Conservation (phyloP, 1,140 invertebrate species). For the Ephestia elutella region DNA sequence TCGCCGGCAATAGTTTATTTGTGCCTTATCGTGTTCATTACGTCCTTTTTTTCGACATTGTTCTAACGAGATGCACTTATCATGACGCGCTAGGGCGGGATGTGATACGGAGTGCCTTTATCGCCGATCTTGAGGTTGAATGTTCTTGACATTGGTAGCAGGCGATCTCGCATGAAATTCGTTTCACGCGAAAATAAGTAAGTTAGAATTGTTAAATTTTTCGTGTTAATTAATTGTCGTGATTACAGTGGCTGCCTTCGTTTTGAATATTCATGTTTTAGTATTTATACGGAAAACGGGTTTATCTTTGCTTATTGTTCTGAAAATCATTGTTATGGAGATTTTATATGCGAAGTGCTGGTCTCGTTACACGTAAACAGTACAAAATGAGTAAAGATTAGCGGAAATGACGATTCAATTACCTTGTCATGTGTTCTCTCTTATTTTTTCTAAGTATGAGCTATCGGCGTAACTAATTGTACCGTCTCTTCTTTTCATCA, state of each 20-base stretch:
- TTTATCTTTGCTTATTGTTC: slow-evolving; percentile 59
- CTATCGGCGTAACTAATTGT: slow-evolving; percentile 21
- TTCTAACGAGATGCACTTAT: slow-evolving; percentile 32
- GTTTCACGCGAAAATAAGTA: slow-evolving; percentile 15
- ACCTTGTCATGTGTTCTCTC: slow-evolving; percentile 30
- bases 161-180: slow-evolving; percentile 27
- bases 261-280: slow-evolving; percentile 50
- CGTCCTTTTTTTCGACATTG: slow-evolving; percentile 22
- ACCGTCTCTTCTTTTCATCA: background rate
- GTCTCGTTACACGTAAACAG: slow-evolving; percentile 34
- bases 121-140: slow-evolving; percentile 21
- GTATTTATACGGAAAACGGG: slow-evolving; percentile 47
- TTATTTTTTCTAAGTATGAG: slow-evolving; percentile 25
- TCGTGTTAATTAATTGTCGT: slow-evolving; percentile 8
- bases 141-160: slow-evolving; percentile 49
- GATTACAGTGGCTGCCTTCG: slow-evolving; percentile 41
- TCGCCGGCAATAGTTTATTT: slow-evolving; percentile 28
- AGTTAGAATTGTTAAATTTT: slow-evolving; percentile 27
- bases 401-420: slow-evolving; percentile 56
- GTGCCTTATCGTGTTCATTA: slow-evolving; percentile 37
- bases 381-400: slow-evolving; percentile 49
- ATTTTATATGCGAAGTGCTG: slow-evolving; percentile 35
- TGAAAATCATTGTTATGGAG: slow-evolving; percentile 60
- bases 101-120: slow-evolving; percentile 28
- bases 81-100: slow-evolving; percentile 21